A percentile compares a stretch with the other conserved stretches of the same genome.
phyloP scores from a whole-genome alignment of 2,888 invertebrate genomes.

The Eupithecia inturbata region DNA sequence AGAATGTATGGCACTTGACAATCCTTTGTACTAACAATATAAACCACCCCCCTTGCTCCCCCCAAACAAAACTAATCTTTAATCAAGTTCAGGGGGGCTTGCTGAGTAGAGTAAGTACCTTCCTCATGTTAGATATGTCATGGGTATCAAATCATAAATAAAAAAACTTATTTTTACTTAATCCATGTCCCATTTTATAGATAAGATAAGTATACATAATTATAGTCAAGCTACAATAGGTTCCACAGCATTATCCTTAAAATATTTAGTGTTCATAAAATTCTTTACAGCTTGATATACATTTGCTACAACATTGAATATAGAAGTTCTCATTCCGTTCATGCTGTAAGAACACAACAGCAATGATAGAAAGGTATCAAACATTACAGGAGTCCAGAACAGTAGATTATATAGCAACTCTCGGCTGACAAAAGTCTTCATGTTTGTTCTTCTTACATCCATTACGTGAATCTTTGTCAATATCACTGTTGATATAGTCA shows the following conservation, averaged over 20 bases:
- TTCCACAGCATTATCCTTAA: constrained; percentile 66
- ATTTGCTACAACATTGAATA: constrained; percentile 76
- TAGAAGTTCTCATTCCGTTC: constrained; percentile 65
- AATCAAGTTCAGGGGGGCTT: neutral
- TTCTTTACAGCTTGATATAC: constrained; percentile 75
- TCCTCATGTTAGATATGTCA: neutral
- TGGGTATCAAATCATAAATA: neutral
- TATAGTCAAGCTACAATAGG: constrained; percentile 53
- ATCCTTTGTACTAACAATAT: neutral
- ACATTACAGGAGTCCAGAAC: constrained; percentile 79
- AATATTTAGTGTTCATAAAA: constrained; percentile 75
- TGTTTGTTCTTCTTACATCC: constrained; percentile 61
- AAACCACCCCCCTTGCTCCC: neutral
- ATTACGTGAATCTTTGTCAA: constrained; percentile 73
- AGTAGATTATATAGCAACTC: constrained; percentile 75
- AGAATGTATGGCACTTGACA: neutral
- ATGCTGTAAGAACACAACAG: constrained; percentile 71
- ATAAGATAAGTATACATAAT: neutral
- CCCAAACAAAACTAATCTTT: neutral
- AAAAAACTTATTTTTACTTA: neutral
- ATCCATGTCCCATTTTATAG: neutral
- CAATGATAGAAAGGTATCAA: constrained; percentile 74
- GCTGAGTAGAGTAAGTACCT: neutral
- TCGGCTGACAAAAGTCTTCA: constrained; percentile 68
- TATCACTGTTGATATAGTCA: constrained; percentile 72